These are phyloP conservation scores for Cryptosula pallasiana DNA, from an alignment of 2,888 invertebrate genomes.

Conservation along the genomic window DNA sequence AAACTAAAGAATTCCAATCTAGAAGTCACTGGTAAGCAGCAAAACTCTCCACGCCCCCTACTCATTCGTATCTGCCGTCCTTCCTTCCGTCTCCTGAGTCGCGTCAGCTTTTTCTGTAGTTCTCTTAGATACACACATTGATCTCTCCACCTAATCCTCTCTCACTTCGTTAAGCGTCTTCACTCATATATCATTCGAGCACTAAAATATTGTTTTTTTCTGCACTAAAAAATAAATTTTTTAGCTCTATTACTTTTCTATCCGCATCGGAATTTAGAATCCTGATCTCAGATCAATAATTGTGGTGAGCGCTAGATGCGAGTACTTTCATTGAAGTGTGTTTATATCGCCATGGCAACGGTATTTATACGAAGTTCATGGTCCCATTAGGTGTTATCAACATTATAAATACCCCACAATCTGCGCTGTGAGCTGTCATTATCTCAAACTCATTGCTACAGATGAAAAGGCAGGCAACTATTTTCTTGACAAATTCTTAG, in stretches of 20 bases:
- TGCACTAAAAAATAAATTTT: neutral
- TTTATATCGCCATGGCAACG: neutral
- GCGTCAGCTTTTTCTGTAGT: too few relatives aligned
- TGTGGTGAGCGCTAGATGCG: neutral
- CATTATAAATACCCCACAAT: neutral
- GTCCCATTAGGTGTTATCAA: neutral
- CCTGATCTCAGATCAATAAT: neutral
- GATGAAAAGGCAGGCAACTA: neutral
- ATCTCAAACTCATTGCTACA: neutral
- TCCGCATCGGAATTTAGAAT: neutral
- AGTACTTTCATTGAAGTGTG: neutral
- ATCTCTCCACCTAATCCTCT: neutral
- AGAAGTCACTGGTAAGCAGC: conserved; percentile 52
- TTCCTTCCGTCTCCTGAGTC: neutral
- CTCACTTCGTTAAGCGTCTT: neutral
- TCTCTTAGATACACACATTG: neutral
- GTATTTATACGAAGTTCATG: neutral
- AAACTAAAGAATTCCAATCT: conserved; percentile 53
- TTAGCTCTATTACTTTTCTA: neutral
- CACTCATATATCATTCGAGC: neutral
- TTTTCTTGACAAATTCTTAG: neutral
- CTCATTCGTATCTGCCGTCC: neutral
- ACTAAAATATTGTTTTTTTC: neutral
- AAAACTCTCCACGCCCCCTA: neutral
- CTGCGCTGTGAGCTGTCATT: neutral